phyloP scores from a whole-genome alignment of 2,888 invertebrate species.

The Eumerus sabulonum region DNA sequence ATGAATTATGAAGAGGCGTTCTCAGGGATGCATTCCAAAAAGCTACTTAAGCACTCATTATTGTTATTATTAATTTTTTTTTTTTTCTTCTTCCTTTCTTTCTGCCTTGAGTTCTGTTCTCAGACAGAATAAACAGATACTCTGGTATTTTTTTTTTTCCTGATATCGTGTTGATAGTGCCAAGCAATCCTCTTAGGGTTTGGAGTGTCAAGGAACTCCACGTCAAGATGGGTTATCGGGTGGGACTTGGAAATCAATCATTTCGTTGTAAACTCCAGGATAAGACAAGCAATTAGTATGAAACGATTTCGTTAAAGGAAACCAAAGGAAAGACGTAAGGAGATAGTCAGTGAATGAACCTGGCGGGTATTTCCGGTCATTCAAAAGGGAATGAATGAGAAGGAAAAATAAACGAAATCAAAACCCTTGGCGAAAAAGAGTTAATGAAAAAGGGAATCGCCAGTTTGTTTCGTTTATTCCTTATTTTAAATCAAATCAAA shows the following conservation, averaged over 20 bases:
- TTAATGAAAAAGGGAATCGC: not conserved
- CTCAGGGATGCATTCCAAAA: conserved; percentile 52
- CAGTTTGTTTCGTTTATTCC: too few relatives aligned
- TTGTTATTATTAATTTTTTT: conserved; percentile 10
- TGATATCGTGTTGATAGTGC: conserved; percentile 28
- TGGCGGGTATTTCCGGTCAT: conserved; percentile 46
- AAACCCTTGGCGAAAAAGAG: not conserved
- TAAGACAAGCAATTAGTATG: conserved; percentile 51
- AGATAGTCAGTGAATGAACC: conserved; percentile 25
- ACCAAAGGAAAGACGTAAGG: conserved; percentile 19
- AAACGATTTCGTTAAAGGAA: too few relatives aligned
- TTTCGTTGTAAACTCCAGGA: conserved; percentile 15
- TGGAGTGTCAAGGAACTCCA: conserved; percentile 54
- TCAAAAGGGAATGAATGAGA: conserved; percentile 4
- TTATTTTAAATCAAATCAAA: too few relatives aligned
- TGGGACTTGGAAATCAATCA: conserved; percentile 49
- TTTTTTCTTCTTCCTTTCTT: not conserved
- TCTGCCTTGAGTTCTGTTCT: not conserved
- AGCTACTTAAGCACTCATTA: conserved; percentile 52
- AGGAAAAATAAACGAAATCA: too few relatives aligned
- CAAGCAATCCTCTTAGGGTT: conserved; percentile 22
- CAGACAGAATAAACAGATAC: conserved; percentile 32
- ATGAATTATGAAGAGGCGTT: conserved; percentile 57
- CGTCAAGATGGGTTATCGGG: not conserved
- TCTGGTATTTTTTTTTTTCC: not conserved